Evolutionary conservation across 37 sponge, comb jelly and placozoan genomes (phyloP).

Genomic region (Ianthella basta): DNA sequence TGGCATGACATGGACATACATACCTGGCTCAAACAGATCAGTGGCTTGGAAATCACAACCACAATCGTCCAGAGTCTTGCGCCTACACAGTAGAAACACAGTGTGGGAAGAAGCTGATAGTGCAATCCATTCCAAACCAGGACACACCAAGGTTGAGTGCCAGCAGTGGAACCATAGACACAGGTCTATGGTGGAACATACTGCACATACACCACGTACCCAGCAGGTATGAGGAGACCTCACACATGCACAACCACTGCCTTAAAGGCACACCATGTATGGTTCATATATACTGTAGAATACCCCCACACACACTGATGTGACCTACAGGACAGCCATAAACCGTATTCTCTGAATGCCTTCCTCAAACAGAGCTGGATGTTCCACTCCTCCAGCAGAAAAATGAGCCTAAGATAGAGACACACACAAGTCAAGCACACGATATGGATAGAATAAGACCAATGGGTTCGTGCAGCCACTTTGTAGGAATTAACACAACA

Average conservation of each 20-base stretch:
- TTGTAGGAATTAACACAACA: no score
- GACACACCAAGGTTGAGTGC: no score
- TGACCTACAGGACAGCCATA: neutral
- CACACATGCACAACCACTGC: no score
- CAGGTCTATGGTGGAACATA: neutral
- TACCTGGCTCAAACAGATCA: constrained; percentile 18
- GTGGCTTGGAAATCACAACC: constrained; percentile 16
- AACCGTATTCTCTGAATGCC: neutral
- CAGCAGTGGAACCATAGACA: no score
- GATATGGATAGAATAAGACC: no score
- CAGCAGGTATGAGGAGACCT: neutral
- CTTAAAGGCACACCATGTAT: no score
- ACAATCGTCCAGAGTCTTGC: neutral
- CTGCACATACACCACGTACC: neutral
- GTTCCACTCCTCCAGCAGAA: neutral
- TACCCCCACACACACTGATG: no score
- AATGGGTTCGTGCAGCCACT: no score
- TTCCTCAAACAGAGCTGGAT: constrained; percentile 17
- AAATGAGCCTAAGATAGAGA: neutral
- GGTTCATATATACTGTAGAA: no score
- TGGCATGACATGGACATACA: neutral
- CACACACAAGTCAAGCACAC: neutral
- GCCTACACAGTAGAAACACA: neutral
- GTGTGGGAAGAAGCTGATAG: no score
- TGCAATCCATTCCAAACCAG: no score